Evolutionary conservation across 2,888 invertebrate genomes (phyloP).

Genomic region (Diaphora mendica): DNA sequence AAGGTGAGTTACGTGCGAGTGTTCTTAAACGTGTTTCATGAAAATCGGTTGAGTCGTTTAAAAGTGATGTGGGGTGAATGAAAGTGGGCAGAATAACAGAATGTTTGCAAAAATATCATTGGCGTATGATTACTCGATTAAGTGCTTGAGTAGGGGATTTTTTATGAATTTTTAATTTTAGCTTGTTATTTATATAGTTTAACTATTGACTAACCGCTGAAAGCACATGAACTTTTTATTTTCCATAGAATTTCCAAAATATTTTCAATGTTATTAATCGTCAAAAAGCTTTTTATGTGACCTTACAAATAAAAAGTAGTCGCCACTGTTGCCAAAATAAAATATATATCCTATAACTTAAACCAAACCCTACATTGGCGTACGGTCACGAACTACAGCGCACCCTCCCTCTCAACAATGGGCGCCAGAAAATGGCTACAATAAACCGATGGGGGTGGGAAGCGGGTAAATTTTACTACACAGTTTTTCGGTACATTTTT

Average conservation of each 20-base stretch:
- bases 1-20: too few relatives aligned
- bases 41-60: too few relatives aligned
- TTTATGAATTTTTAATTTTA: too few relatives aligned
- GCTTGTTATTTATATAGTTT: too few relatives aligned
- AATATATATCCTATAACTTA: slow-evolving; percentile 24
- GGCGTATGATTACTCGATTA: too few relatives aligned
- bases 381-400: slow-evolving; percentile 56
- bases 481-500: slow-evolving; percentile 44
- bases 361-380: slow-evolving; percentile 31
- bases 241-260: neutral
- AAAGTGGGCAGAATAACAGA: too few relatives aligned
- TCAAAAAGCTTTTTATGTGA: neutral
- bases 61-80: too few relatives aligned
- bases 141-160: too few relatives aligned
- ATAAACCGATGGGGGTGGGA: slow-evolving; percentile 56
- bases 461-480: slow-evolving; percentile 59
- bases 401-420: slow-evolving; percentile 50
- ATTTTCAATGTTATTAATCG: neutral
- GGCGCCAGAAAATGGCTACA: slow-evolving; percentile 65
- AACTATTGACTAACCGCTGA: neutral
- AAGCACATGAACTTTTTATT: neutral
- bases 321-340: neutral
- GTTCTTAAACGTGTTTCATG: too few relatives aligned
- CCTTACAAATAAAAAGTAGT: neutral
- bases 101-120: too few relatives aligned